Evolutionary conservation across 1,140 invertebrate genomes (phyloP), one percentile per base, ranked within the genome.

Genomic region (Dreissena rostriformis): DNA sequence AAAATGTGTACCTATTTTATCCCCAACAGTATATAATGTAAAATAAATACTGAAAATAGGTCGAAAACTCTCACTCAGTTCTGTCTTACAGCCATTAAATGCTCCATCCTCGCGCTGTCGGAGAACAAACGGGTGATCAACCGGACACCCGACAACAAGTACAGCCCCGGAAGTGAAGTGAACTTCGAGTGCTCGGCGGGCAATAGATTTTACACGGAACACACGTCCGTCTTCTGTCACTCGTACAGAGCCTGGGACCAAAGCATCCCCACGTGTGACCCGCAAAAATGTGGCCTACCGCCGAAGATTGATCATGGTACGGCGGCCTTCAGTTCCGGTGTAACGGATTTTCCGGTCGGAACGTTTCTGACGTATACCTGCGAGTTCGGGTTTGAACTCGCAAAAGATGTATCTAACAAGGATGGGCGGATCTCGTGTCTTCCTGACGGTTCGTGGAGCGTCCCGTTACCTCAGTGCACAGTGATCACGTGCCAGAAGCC

Each of bases 191-290:
- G 89, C 79, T 72, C 51, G 19, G 17, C 63, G 1, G 91, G 91
- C 0, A 86, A 89, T 73, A 74, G 70, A 4, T 71, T 92, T 49
- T 86, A 87, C 51, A 90, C 89, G 0, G 72, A 63, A 14, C 87
- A 90, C 66, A 66, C 82, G n/a, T 82, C 86, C n/a, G 84, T 92
- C 0, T 52, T 49, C 6, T 93, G 92, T 79, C 88, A 91, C 65
- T 57, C 26, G 1, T 88, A 92, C 84, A 91, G 92, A 6, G 86
- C 86, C 0, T 92, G 90, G 88, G 89, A 90, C 52, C 85, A 70
- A 63, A 90, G 87, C 74, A 81, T 91, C 39, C 92, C 92, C 49
- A 87, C 88, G 7, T 93, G 92, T 85, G 90, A 91, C 68, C 88
- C 87, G 10, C 88, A 91, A 67, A 86, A 67, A 12, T 94, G 94